Conservation (phyloP, 2,113 vertebrate species). For the Cepphus grylle region DNA sequence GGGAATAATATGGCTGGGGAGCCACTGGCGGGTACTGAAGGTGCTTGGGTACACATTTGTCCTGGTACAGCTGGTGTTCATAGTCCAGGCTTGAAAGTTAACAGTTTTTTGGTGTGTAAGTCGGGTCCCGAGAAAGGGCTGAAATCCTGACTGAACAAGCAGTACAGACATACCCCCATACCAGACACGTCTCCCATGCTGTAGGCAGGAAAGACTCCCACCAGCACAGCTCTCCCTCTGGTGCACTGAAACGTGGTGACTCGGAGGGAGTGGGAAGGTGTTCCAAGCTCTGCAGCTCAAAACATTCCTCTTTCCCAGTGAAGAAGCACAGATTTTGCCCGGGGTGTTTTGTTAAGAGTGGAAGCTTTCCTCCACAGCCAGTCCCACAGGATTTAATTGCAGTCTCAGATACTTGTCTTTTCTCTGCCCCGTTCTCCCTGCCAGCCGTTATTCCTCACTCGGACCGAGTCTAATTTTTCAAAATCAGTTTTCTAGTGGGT, state of each 20-base stretch:
- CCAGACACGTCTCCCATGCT: background rate
- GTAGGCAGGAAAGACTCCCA: background rate
- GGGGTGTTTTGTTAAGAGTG: background rate
- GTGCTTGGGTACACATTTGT: background rate
- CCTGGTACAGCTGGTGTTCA: background rate
- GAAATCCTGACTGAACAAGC: background rate
- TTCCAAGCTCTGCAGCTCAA: background rate
- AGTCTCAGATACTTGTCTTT: background rate
- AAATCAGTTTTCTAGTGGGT: background rate
- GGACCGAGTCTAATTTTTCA: background rate
- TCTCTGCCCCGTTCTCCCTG: background rate
- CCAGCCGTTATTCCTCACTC: background rate
- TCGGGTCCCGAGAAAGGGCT: background rate
- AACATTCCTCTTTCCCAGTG: background rate
- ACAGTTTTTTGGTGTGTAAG: background rate
- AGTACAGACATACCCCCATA: background rate
- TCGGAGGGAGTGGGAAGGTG: fast-evolving
- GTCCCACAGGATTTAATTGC: background rate
- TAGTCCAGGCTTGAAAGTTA: background rate
- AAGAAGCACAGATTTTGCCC: background rate
- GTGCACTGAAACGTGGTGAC: fast-evolving
- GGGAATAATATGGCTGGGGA: background rate
- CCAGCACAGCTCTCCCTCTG: background rate
- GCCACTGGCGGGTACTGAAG: background rate
- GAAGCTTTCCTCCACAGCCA: background rate